Base-by-base conservation (phyloP, 2,797 vertebrate species). In the Moxostoma hubbsi region DNA sequence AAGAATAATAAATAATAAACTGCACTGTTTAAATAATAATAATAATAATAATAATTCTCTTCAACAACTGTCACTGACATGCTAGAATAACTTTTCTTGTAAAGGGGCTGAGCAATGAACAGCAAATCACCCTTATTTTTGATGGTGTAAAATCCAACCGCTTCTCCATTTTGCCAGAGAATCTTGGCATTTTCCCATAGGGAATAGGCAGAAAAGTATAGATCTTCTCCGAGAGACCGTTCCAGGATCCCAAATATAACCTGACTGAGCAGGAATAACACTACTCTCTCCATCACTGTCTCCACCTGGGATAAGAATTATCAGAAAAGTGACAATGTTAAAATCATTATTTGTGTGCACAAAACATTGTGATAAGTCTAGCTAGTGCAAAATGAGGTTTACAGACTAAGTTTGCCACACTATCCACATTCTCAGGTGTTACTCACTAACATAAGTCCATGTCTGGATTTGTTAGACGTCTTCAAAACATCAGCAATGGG, bases 241-340 rank as follows among this genome's bases (percentile, higher is more conserved):
- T 97, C 97, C 84, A 93, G 74, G 45, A 93, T 87, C 82, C 95
- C 94, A 89, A 94, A 95, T 89, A 96, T 87, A 81, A 96, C 76
- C 91, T 87, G 94, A 84, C 95, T 97, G 63, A 99, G 94, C 87
- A 97, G 89, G 90, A 96, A 98, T 74, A 99, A 94, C 10, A 98
- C 91, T 81, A 98, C 91, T 88, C 95, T 93, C 90, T 99, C 97
- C 85, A 87, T 87, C 12, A 95, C 89, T 0, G 95, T 95, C 89
- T 89, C 92, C 83, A 97, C 96, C 96, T 99, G 92, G 5, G 5
- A 71, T 65, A 51, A 79, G 47, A 65, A 68, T 55, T 4, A 16
- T 69, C 11, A 81, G 7, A 47, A 18, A 2, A 1, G 9, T 8
- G n/a, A 50, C 18, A 53, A 61, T 62, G 5, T 24, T 24, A 12